Evolutionary conservation across 2,113 vertebrate genomes (phyloP).

Genomic region (Baryphthengus martii): DNA sequence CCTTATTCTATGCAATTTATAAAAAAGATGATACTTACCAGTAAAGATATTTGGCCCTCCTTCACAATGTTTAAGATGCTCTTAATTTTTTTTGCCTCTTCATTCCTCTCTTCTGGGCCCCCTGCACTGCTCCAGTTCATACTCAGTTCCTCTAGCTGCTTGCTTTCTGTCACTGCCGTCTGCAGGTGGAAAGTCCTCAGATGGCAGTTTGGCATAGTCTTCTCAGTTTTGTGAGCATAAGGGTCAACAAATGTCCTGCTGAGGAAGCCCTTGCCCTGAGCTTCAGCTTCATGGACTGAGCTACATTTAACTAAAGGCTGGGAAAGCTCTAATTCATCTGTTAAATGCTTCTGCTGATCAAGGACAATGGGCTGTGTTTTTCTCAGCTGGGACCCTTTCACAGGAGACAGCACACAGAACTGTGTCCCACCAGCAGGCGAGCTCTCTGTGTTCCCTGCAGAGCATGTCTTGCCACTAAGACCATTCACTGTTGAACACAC

Average conservation of each 20-base stretch:
- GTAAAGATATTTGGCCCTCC: slow-evolving; percentile 93
- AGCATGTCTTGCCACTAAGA: slow-evolving; percentile 72
- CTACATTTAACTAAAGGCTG: slow-evolving; percentile 76
- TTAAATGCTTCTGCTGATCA: slow-evolving; percentile 80
- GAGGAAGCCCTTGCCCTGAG: slow-evolving; percentile 76
- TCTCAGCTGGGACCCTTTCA: slow-evolving; percentile 87
- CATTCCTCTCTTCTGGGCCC: slow-evolving; percentile 75
- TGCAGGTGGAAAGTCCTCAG: slow-evolving; percentile 77
- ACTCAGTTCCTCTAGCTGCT: slow-evolving; percentile 74
- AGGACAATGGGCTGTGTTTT: slow-evolving; percentile 81
- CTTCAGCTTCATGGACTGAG: slow-evolving; percentile 76
- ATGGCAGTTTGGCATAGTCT: slow-evolving; percentile 72
- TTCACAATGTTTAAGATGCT: slow-evolving; percentile 96
- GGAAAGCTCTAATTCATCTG: slow-evolving; percentile 71
- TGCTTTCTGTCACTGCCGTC: slow-evolving; percentile 31
- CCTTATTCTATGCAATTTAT: background rate
- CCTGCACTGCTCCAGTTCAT: slow-evolving; percentile 72
- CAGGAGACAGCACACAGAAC: slow-evolving; percentile 88
- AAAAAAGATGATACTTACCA: slow-evolving; percentile 79
- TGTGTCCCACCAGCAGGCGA: slow-evolving; percentile 65
- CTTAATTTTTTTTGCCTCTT: slow-evolving; percentile 88
- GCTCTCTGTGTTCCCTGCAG: slow-evolving; percentile 75
- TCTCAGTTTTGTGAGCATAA: slow-evolving; percentile 71
- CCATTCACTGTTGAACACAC: slow-evolving; percentile 71
- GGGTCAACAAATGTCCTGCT: slow-evolving; percentile 79